Evolutionary conservation across 35 echinoderm and acorn worm genomes (phyloP), one percentile per base, ranked within the genome.

Genomic region (Holothuria glaberrima): DNA sequence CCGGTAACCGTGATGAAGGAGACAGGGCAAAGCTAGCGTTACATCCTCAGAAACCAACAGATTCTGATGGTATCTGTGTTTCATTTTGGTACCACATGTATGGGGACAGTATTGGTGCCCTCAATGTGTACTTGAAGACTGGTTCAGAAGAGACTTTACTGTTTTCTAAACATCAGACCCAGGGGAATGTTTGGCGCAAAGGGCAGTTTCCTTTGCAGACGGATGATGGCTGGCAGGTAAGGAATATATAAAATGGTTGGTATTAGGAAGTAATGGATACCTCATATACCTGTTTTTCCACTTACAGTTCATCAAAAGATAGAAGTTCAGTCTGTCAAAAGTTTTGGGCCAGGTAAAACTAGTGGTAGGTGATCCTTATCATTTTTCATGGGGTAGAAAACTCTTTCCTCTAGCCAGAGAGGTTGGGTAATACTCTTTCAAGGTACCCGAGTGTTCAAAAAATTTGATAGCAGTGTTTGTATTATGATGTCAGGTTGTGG

Each of bases 141-240:
- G 89, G 89, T 12, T 82, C 76, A 5, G 68, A 13, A 4, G 89
- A 97, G 61, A 81, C 45, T 3, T 59, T 92, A n/a, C 41, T 95
- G 30, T 99, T 92, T 56, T 93, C 93, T 22, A 99, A 93, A 75
- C 80, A 63, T 84, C 90, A 83, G 4, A 93, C 93, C 33, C 97
- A 99, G 76, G 97, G 97, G 5, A 93, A 99, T 65, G 83, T 86
- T 28, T 99, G 97, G 97, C 27, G 80, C 9, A 95, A 91, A 62
- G 97, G 64, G 7, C 67, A 87, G 69, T 33, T 87, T n/a, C 52
- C 82, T 9, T 18, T 90, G 27, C 28, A 65, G 27, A 82, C 75
- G 20, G 58, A 90, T 30, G n/a, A 69, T 1, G 85, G 61, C 41
- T 87, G 85, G 85, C 85, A 87, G 85, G 85, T 87, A 69, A 17